Evolutionary conservation across 2,113 vertebrate genomes (phyloP).

Genomic region (Oncorhynchus masou): DNA sequence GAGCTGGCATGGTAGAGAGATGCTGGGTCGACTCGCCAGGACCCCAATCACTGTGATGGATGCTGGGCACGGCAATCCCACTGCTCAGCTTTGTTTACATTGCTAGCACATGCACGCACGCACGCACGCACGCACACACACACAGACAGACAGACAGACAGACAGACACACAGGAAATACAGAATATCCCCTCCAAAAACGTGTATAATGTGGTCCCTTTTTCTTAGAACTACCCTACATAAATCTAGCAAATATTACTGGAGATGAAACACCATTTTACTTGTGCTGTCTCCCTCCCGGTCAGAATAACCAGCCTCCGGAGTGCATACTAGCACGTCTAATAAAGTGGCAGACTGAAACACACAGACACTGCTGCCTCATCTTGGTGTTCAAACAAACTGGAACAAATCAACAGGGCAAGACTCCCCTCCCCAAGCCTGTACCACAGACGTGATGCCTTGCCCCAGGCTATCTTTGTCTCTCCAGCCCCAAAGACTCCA

Average conservation of each 20-base stretch:
- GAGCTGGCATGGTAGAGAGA: constrained; percentile 68
- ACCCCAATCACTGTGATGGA: constrained; percentile 82
- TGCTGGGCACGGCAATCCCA: constrained; percentile 55
- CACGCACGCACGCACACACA: constrained; percentile 4
- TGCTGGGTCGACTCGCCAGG: constrained; percentile 64
- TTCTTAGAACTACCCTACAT: too few relatives aligned
- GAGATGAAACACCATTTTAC: constrained; percentile 3
- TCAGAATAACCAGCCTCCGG: constrained; percentile 25
- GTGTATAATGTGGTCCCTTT: too few relatives aligned
- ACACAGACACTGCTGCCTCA: neutral
- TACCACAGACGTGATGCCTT: constrained; percentile 7
- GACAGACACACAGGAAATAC: neutral
- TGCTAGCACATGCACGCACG: neutral
- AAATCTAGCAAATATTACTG: too few relatives aligned
- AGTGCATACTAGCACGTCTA: constrained; percentile 40
- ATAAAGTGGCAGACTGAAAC: constrained; percentile 20
- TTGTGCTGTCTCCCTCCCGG: constrained; percentile 7
- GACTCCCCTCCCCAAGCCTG: neutral
- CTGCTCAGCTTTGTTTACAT: neutral
- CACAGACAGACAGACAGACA: neutral
- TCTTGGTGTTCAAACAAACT: neutral
- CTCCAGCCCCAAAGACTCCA: constrained; percentile 19
- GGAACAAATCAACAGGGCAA: neutral
- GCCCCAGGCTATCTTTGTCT: constrained; percentile 41
- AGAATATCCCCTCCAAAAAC: too few relatives aligned